Evolutionary conservation across 92 coral and sea anemone genomes (phyloP), one percentile per base, ranked within the genome.

Genomic region (Porites rus): DNA sequence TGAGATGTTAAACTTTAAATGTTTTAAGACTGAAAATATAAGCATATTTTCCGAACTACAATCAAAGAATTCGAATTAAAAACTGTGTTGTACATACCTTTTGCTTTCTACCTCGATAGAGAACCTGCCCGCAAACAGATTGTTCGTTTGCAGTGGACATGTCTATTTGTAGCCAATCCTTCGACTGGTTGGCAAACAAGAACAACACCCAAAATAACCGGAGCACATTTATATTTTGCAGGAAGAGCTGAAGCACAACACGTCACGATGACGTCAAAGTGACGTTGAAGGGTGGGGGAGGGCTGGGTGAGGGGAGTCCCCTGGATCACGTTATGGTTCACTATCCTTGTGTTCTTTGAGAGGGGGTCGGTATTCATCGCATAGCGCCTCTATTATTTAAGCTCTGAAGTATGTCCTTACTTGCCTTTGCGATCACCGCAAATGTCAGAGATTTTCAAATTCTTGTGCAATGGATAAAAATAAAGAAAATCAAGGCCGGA

Each of bases 261-360:
- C 86, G 86, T 81, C 68, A 81, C 2, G 16, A 7, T 62, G 66
- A 77, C 81, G 81, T 77, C 46, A 56, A 31, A 2, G 14, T 9
- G 22, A 77, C 69, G 81, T 24, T 28, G 17, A 12, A 52, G 56
- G 46, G 46, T 38, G 46, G 46, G 46, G 5, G 46, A 38, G 56
- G 81, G 81, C 69, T 43, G 81, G 79, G n/a, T 66, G 46, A 76
- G 87, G 86, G 87, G 60, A 71, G 72, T 83, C 72, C 87, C 87
- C 78, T 59, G 19, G 10, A 62, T 14, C 66, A 5, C 14, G 10
- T 62, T 62, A 38, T 38, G 46, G 46, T 38, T 38, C 46, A 38
- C 46, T 38, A 4, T 4, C 5, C 46, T 38, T 38, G 46, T 38
- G 46, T 3, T 38, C 46, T 38, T 38, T 38, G 13, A 9, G 60